Evolutionary conservation across 2,113 vertebrate species (phyloP).

Genomic region (Echinops telfairi): DNA sequence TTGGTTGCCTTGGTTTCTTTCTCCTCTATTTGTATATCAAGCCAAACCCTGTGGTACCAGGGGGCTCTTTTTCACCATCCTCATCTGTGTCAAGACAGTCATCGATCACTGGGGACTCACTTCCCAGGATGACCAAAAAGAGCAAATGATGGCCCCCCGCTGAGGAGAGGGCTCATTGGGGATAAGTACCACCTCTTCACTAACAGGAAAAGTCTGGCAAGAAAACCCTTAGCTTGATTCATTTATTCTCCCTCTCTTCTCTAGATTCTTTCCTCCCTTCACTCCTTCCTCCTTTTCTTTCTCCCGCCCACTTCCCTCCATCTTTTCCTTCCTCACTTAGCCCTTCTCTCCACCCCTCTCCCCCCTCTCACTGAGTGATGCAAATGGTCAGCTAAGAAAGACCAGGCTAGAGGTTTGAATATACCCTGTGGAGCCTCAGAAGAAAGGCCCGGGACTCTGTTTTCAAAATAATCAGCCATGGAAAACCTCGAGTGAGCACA

Average conservation of each 20-base stretch:
- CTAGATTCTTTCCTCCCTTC: too few species aligned
- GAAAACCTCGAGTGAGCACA: neutral
- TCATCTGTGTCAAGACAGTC: neutral
- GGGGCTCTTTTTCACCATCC: conserved; percentile 16
- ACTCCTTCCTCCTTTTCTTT: too few species aligned
- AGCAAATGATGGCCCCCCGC: too few species aligned
- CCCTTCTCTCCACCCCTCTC: too few species aligned
- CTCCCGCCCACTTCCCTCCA: too few species aligned
- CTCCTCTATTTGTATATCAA: conserved; percentile 71
- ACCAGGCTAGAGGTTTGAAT: neutral
- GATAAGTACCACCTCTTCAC: conserved; percentile 46
- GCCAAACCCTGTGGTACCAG: conserved; percentile 45
- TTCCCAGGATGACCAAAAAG: too few species aligned
- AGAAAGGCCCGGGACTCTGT: neutral
- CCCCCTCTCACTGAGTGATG: neutral
- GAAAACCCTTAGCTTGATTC: conserved; percentile 18
- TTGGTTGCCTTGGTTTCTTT: neutral
- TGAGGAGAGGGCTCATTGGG: conserved; percentile 50
- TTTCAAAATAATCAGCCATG: neutral
- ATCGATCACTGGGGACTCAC: neutral
- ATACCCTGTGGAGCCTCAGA: neutral
- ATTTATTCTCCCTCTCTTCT: neutral
- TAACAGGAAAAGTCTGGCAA: neutral
- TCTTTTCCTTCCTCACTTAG: too few species aligned
- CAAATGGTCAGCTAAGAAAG: neutral